Percentiles rank a stretch among this genome's conserved stretches.
Evolutionary conservation across 2,888 invertebrate species (phyloP).

Genomic region (Chymomyza procnemis): DNA sequence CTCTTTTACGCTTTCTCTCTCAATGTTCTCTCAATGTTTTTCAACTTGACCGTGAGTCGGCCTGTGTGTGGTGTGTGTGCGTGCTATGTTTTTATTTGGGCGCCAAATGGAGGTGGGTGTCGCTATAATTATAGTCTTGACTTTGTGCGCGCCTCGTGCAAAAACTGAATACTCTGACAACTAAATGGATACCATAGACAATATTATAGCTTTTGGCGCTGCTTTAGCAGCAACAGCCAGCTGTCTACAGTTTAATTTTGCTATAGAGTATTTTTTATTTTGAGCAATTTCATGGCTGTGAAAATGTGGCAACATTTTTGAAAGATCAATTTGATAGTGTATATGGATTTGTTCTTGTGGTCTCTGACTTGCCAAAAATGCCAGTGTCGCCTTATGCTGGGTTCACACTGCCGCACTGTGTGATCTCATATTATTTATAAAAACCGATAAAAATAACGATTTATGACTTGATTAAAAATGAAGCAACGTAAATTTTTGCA

Average conservation of each 20-base stretch:
- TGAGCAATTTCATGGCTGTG: constrained; percentile 32
- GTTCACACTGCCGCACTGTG: no score
- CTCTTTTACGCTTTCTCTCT: not conserved
- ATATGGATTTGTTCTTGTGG: constrained; percentile 30
- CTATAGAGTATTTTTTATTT: constrained; percentile 33
- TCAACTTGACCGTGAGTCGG: constrained; percentile 72
- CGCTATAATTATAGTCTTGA: constrained; percentile 72
- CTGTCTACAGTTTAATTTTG: not conserved
- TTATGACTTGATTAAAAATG: no score
- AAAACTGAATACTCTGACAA: constrained; percentile 36
- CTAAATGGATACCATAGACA: not conserved
- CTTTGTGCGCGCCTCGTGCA: constrained; percentile 74
- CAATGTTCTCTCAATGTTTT: constrained; percentile 64
- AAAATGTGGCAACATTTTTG: constrained; percentile 68
- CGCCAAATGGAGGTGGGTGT: constrained; percentile 72
- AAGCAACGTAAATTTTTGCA: no score
- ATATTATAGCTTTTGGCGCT: constrained; percentile 3
- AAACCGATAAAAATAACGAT: no score
- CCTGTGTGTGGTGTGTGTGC: constrained; percentile 29
- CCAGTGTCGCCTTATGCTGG: constrained; percentile 30
- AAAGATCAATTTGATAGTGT: constrained; percentile 61
- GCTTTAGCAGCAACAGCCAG: not conserved
- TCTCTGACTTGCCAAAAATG: constrained; percentile 18
- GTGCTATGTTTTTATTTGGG: constrained; percentile 53
- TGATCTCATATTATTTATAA: no score